These are phyloP conservation scores for Masnerella sp. DNA, from an alignment of 2,888 invertebrate genomes.

Conservation along the genomic window DNA sequence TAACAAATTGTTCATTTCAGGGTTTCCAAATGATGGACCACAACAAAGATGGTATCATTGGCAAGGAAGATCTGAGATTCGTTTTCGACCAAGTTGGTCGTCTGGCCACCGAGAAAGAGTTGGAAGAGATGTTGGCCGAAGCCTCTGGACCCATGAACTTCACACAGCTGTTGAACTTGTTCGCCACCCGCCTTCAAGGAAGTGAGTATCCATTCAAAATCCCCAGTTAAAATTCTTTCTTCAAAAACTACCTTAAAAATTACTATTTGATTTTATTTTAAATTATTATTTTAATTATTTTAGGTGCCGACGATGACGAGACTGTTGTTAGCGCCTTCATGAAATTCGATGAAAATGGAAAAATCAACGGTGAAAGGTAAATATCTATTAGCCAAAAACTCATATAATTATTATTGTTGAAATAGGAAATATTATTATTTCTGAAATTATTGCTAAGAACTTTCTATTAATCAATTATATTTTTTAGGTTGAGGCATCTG, in stretches of 20 bases:
- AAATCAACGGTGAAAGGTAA: constrained; percentile 45
- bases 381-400: background rate
- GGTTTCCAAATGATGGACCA: constrained; percentile 97
- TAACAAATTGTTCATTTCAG: constrained; percentile 77
- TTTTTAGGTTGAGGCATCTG: constrained; percentile 18
- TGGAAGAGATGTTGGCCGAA: constrained; percentile 92
- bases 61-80: constrained; percentile 93
- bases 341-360: constrained; percentile 39
- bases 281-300: too few relatives aligned
- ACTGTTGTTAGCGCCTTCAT: constrained; percentile 36
- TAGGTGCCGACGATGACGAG: constrained; percentile 75
- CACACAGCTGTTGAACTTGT: constrained; percentile 94
- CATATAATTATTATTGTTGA: background rate
- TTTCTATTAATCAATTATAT: background rate
- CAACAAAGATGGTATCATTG: constrained; percentile 94
- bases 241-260: background rate
- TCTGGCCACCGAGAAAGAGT: constrained; percentile 92
- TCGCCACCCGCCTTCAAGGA: constrained; percentile 94
- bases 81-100: constrained; percentile 96
- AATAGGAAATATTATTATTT: too few relatives aligned
- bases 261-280: too few relatives aligned
- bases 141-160: constrained; percentile 96
- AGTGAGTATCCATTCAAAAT: constrained; percentile 76
- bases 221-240: too few relatives aligned
- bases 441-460: constrained; percentile 18